Percentiles rank a stretch among this genome's conserved stretches.
Conservation (phyloP, 2,888 invertebrate species). For the Mythimna lalbum region DNA sequence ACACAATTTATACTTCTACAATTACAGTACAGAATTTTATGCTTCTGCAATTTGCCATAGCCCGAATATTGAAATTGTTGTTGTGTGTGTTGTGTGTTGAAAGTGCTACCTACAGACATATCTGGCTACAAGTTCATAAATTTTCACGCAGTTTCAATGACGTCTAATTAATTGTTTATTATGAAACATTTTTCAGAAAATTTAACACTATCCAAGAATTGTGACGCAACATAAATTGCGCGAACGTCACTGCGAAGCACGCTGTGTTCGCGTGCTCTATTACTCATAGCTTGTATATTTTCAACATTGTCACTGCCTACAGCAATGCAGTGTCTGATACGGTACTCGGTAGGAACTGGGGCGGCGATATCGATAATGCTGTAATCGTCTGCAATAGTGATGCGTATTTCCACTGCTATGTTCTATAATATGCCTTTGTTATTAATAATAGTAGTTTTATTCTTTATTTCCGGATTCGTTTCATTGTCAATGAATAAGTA, state of each 20-base stretch:
- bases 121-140: not conserved
- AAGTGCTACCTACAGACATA: not conserved
- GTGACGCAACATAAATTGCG: constrained; percentile 49
- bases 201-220: constrained; percentile 21
- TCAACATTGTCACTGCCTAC: constrained; percentile 35
- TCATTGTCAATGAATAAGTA: not conserved
- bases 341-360: constrained; percentile 13
- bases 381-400: constrained; percentile 37
- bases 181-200: constrained; percentile 6
- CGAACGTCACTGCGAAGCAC: constrained; percentile 45
- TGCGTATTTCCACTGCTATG: constrained; percentile 4
- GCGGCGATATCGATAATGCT: constrained; percentile 30
- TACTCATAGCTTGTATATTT: constrained; percentile 51
- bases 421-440: constrained; percentile 41
- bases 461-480: constrained; percentile 5
- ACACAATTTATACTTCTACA: too few relatives aligned
- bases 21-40: not conserved
- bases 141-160: not conserved
- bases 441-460: not conserved
- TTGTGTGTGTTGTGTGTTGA: too few relatives aligned
- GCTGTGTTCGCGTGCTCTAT: constrained; percentile 37
- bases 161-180: too few relatives aligned
- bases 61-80: too few relatives aligned
- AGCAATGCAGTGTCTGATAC: constrained; percentile 26
- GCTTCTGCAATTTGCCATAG: not conserved